Evolutionary conservation across 2,113 vertebrate species (phyloP).

Genomic region (Ramphastos sulfuratus): DNA sequence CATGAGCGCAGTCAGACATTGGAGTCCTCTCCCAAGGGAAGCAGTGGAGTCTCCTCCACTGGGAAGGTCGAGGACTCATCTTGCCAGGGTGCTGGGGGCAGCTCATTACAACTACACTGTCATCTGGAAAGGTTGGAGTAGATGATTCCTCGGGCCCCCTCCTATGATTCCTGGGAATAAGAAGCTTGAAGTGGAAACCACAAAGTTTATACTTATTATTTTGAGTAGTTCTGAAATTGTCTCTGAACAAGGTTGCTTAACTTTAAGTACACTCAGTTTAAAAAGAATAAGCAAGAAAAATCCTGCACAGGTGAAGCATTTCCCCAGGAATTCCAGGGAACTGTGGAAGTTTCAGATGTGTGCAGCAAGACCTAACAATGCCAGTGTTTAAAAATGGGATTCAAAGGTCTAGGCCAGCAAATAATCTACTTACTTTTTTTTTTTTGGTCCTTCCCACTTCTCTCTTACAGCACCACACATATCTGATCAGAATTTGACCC

Average conservation of each 20-base stretch:
- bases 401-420: neutral
- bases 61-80: too few relatives aligned
- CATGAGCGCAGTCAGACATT: too few relatives aligned
- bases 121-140: too few relatives aligned
- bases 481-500: neutral
- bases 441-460: neutral
- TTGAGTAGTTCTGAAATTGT: neutral
- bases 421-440: neutral
- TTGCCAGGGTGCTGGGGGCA: too few relatives aligned
- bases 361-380: neutral
- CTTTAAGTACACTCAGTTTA: neutral
- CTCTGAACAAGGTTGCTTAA: neutral
- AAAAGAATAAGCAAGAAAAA: neutral
- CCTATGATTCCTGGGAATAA: neutral
- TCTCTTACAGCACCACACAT: neutral
- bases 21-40: too few relatives aligned
- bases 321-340: neutral
- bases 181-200: conserved; percentile 13
- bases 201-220: neutral
- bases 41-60: too few relatives aligned
- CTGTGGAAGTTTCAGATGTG: neutral
- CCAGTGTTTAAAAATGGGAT: neutral
- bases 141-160: too few relatives aligned
- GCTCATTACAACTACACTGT: too few relatives aligned
- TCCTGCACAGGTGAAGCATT: neutral